phyloP scores from a whole-genome alignment of 2,888 invertebrate species.

The Strigamia crassipes region DNA sequence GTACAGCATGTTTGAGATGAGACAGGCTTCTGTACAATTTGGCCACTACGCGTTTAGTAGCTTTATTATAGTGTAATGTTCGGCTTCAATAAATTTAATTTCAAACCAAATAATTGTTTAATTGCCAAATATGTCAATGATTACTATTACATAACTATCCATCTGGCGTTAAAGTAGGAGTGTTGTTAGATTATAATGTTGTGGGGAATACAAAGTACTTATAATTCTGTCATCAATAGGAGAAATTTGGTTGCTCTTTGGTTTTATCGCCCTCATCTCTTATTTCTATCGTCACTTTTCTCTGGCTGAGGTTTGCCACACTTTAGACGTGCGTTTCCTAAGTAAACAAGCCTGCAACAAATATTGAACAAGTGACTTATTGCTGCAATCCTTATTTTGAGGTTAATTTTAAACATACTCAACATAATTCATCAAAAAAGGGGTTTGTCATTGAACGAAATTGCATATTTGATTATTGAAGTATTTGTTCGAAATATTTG shows the following conservation, averaged over 20 bases:
- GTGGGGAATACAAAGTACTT: neutral
- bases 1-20: too few species aligned
- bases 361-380: slow-evolving; percentile 18
- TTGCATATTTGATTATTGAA: too few species aligned
- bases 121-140: too few species aligned
- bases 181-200: neutral
- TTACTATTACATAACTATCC: neutral
- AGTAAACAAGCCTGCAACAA: neutral
- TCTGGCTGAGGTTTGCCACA: slow-evolving; percentile 16
- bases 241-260: slow-evolving; percentile 24
- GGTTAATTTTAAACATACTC: too few species aligned
- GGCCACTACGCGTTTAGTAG: too few species aligned
- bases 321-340: neutral
- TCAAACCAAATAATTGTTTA: too few species aligned
- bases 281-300: neutral
- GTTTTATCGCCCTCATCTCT: neutral
- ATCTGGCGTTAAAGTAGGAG: neutral
- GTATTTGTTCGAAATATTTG: neutral
- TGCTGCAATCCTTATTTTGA: neutral
- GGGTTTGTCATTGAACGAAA: too few species aligned
- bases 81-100: too few species aligned
- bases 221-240: slow-evolving; percentile 26
- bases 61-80: too few species aligned
- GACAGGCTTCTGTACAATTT: too few species aligned
- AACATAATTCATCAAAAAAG: too few species aligned